These are phyloP conservation scores for Sceloporus tristichus DNA, from an alignment of 2,113 vertebrate genomes.

Conservation along the genomic window DNA sequence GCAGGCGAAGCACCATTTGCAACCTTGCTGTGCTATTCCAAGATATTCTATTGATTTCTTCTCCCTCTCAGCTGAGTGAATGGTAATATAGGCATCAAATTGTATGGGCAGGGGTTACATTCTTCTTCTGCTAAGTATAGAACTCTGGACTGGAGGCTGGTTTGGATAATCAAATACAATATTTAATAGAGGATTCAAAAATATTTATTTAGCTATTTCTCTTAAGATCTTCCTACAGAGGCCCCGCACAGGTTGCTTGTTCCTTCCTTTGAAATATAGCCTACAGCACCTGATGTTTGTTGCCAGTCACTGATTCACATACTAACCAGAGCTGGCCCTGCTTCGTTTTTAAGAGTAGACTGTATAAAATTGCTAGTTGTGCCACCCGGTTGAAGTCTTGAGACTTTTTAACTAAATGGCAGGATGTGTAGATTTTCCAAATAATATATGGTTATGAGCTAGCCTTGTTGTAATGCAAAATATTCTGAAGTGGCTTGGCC, in stretches of 20 bases:
- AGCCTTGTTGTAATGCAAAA: too few species aligned
- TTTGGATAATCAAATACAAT: background rate
- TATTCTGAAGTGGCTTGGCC: too few species aligned
- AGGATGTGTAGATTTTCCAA: too few species aligned
- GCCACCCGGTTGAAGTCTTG: too few species aligned
- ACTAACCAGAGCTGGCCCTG: too few species aligned
- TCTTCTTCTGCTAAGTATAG: background rate
- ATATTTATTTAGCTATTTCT: background rate
- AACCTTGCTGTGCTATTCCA: background rate
- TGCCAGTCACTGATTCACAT: too few species aligned
- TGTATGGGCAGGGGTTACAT: rapidly evolving
- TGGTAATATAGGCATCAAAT: background rate
- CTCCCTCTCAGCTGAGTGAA: background rate
- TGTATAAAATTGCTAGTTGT: background rate
- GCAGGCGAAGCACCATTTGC: conserved; percentile 13
- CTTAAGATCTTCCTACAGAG: background rate
- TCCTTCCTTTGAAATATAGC: too few species aligned
- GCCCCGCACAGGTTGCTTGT: too few species aligned
- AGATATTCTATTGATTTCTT: conserved; percentile 2
- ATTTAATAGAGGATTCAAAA: background rate
- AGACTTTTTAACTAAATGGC: too few species aligned
- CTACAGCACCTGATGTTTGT: too few species aligned
- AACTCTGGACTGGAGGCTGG: background rate
- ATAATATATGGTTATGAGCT: too few species aligned
- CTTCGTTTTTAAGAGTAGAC: too few species aligned